Conservation (phyloP, 2,888 invertebrate genomes). For the Timandra comae region DNA sequence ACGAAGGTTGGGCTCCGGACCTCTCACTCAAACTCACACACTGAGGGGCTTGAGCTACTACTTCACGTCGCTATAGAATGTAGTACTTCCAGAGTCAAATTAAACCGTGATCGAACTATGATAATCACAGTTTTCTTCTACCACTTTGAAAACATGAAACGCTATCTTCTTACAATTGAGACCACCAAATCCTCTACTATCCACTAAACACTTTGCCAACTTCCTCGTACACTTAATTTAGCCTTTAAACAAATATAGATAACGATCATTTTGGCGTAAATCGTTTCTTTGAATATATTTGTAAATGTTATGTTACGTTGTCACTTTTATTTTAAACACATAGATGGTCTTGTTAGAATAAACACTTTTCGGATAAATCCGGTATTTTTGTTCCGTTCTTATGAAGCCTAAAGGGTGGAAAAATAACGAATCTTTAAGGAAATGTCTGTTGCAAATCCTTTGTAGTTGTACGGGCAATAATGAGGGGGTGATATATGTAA, state of each 20-base stretch:
- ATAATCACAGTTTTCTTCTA: too few species aligned
- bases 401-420: constrained; percentile 5
- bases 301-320: constrained; percentile 18
- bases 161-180: constrained; percentile 14
- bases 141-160: too few species aligned
- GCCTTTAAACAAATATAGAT: constrained; percentile 23
- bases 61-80: too few species aligned
- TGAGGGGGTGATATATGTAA: too few species aligned
- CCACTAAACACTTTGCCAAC: constrained; percentile 38
- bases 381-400: constrained; percentile 5
- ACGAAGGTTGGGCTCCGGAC: too few species aligned
- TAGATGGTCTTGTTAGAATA: constrained; percentile 29
- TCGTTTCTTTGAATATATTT: constrained; percentile 2
- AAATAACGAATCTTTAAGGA: too few species aligned
- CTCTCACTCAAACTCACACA: too few species aligned
- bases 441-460: too few species aligned
- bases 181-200: constrained; percentile 36
- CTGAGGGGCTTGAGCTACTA: too few species aligned
- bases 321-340: constrained; percentile 29
- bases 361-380: constrained; percentile 22
- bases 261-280: constrained; percentile 15
- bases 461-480: too few species aligned
- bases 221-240: constrained; percentile 26
- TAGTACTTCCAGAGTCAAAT: too few species aligned
- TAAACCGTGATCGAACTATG: too few species aligned